These are phyloP conservation scores for Cariama cristata DNA, from an alignment of 2,113 vertebrate species.

Conservation along the genomic window DNA sequence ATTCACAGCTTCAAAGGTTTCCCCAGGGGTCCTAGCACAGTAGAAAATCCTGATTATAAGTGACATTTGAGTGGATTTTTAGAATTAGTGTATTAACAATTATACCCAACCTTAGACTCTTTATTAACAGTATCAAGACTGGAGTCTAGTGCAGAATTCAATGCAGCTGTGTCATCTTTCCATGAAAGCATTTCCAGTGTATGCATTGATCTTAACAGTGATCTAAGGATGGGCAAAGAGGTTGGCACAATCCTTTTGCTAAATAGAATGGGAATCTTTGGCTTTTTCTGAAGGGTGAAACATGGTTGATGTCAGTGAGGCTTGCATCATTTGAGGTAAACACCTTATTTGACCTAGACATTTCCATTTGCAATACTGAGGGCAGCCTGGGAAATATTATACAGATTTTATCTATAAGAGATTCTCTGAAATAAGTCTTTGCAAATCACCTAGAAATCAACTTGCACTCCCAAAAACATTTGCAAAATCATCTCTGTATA, in stretches of 20 bases:
- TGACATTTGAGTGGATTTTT: slow-evolving; percentile 85
- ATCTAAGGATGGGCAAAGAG: slow-evolving; percentile 33
- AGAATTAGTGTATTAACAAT: slow-evolving; percentile 86
- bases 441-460: neutral
- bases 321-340: neutral
- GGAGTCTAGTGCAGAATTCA: slow-evolving; percentile 63
- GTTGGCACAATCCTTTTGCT: neutral
- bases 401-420: neutral
- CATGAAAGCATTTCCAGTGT: slow-evolving; percentile 53
- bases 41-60: slow-evolving; percentile 85
- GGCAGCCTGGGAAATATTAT: neutral
- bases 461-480: neutral
- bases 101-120: slow-evolving; percentile 80
- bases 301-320: neutral
- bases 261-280: neutral
- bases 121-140: slow-evolving; percentile 81
- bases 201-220: slow-evolving; percentile 50
- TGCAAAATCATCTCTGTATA: neutral
- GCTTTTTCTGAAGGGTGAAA: neutral
- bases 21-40: slow-evolving; percentile 81
- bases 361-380: neutral
- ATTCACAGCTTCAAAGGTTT: slow-evolving; percentile 79
- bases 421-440: neutral
- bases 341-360: neutral
- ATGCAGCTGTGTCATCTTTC: slow-evolving; percentile 71